Evolutionary conservation across 2,888 invertebrate genomes (phyloP).

Genomic region (Tryphoninae sp.): DNA sequence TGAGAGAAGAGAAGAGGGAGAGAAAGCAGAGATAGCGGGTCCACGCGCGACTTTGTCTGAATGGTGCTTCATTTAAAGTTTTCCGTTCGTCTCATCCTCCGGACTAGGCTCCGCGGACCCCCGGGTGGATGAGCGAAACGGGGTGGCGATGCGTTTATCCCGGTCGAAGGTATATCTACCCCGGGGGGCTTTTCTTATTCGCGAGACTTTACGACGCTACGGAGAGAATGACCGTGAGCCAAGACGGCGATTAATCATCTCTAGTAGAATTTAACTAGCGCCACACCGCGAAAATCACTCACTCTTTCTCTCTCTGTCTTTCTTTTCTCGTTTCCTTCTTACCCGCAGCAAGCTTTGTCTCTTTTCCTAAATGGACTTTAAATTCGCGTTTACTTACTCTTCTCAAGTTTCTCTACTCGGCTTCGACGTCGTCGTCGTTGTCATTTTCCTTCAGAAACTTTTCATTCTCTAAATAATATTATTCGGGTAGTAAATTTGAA

Average conservation of each 20-base stretch:
- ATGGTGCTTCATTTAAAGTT: conserved; percentile 69
- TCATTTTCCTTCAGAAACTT: conserved; percentile 40
- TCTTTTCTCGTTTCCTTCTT: background rate
- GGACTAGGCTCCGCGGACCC: conserved; percentile 39
- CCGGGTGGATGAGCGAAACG: conserved; percentile 31
- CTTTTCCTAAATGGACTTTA: conserved; percentile 42
- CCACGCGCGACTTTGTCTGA: conserved; percentile 63
- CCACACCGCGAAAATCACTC: conserved; percentile 41
- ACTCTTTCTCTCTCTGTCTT: conserved; percentile 23
- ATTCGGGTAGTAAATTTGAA: background rate
- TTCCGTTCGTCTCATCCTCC: conserved; percentile 44
- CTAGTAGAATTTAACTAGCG: conserved; percentile 60
- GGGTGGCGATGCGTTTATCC: conserved; percentile 59
- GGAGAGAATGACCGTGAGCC: conserved; percentile 59
- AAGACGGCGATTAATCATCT: conserved; percentile 65
- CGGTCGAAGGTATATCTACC: conserved; percentile 49
- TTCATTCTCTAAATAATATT: conserved; percentile 4
- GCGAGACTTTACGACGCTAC: conserved; percentile 47
- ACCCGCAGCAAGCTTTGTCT: conserved; percentile 24
- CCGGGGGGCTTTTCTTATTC: conserved; percentile 50
- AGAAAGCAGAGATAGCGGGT: background rate
- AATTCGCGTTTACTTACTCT: conserved; percentile 42
- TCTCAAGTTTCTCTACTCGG: background rate
- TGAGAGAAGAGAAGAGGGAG: background rate
- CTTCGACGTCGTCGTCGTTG: conserved; percentile 4